Base-by-base conservation (phyloP, 2,113 vertebrate genomes). In the Haplochromis vanheusdeni region DNA sequence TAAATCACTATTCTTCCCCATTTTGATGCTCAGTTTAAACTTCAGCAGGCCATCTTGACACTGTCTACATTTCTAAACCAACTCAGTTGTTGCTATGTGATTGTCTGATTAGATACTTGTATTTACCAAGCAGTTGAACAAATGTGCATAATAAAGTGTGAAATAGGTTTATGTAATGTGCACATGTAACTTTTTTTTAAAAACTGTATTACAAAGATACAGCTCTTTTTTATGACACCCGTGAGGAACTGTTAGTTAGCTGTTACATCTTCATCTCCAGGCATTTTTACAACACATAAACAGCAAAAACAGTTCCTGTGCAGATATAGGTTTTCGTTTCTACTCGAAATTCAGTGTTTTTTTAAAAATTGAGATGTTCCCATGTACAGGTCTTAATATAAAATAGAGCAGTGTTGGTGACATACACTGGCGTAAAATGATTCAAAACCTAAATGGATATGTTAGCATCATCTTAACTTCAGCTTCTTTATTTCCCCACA, bases 401-500 rank as follows among this genome's bases (percentile, higher is more conserved):
- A 73, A 73, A 73, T 26, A 6, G 65, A 26, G 65, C 5, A 6
- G 65, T 45, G 65, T 3, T 73, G 37, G 40, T 73, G 37, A 73
- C 21, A 73, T 23, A 16, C 37, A 70, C 35, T 70, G 65, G 37
- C 12, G 9, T 70, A 23, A 42, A 42, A 42, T 0, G 12, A 42
- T 42, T 42, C 0, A 70, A 70, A 70, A 42, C 13, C 37, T 42
- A 45, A 73, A 0, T 73, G 21, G 37, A 40, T 68, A 40, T 40
- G 19, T 68, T 68, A 9, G 35, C 37, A 23, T 70, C 4, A 42
- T 70, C n/a, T 42, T 23, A 16, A 45, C 65, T 16, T 70, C 5
- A 70, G 65, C 35, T 23, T 70, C 65, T 42, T 42, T 70, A 70
- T 70, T 70, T 42, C n/a, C 37, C n/a, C 3, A 42, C 19, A 42